Conservation (phyloP, 2,888 invertebrate species). For the Xestia c-nigrum region DNA sequence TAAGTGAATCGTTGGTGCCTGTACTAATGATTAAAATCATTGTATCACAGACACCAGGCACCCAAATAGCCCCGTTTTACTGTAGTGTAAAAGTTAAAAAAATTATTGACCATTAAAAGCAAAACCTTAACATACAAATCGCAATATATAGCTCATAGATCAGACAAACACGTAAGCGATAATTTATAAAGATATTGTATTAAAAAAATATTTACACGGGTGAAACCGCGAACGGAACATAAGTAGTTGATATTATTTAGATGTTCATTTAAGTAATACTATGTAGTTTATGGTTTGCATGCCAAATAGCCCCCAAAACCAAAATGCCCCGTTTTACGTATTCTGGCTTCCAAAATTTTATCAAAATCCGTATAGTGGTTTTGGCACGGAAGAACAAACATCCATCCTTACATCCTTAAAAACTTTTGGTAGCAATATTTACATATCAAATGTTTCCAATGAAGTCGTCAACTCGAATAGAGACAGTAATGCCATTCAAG, state of each 20-base stretch:
- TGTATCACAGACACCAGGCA: too few relatives aligned
- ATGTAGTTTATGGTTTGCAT: conserved; percentile 10
- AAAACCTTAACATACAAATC: too few relatives aligned
- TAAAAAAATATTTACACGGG: not conserved
- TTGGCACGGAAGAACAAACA: not conserved
- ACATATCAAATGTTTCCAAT: conserved; percentile 27
- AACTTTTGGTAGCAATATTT: conserved; percentile 2
- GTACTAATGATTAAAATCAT: too few relatives aligned
- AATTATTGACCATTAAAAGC: too few relatives aligned
- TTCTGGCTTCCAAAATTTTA: not conserved
- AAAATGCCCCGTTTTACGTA: too few relatives aligned
- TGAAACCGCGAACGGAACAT: not conserved
- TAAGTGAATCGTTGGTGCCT: too few relatives aligned
- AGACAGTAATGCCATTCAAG: conserved; percentile 49
- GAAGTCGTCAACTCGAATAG: conserved; percentile 45
- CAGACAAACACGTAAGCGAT: not conserved
- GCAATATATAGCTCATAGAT: not conserved
- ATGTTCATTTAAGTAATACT: conserved; percentile 21
- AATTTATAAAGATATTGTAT: not conserved
- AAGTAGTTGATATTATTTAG: conserved; percentile 21
- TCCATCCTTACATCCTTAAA: not conserved
- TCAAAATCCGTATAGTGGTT: not conserved
- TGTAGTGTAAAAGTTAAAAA: too few relatives aligned
- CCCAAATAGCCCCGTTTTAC: too few relatives aligned
- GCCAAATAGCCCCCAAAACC: too few relatives aligned